Evolutionary conservation across 2,113 vertebrate species (phyloP), one percentile per base, ranked within the genome.

Genomic region (Agapornis roseicollis): DNA sequence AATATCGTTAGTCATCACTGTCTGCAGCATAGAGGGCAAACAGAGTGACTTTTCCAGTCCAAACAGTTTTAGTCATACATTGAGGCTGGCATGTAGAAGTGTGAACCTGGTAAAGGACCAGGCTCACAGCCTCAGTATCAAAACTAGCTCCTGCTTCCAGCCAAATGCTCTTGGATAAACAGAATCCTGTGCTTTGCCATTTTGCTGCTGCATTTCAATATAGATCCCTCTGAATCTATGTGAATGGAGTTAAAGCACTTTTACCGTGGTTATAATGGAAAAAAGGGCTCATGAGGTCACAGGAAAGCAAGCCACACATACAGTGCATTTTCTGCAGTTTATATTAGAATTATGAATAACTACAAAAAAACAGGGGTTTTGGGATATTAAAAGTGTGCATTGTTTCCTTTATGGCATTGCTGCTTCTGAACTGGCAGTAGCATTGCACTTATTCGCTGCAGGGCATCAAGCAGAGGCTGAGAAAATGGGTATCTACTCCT

Each of bases 401-500:
- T 93, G 60, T 85, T 88, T 91, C 39, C 58, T 91, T 88, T 55
- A 72, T 55, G 50, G 33, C 24, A 37, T 39, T 80, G 31, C 53
- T 33, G 41, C 55, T 52, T 76, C 39, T 92, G 47, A 89, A 95
- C 78, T 85, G 65, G 85, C 37, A 58, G 61, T 50, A 83, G 35
- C 72, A 24, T 19, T 71, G 52, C 1, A 2, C 53, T 96, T 94
- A 69, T 64, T 78, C 47, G 78, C 47, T 46, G 13, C 68, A 80
- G 94, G 78, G 69, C 92, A 68, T 74, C 52, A 56, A 70, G n/a
- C 7, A 35, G 85, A 94, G 79, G n/a, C 81, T 81, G 77, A 79
- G 27, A 85, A 89, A 93, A 74, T 81, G 47, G 44, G 85, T 96
- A 66, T 66, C 88, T 87, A 41, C 53, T 96, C 89, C 93, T 72